Evolutionary conservation across 2,888 invertebrate genomes (phyloP).

Genomic region (Drosophila limbata): DNA sequence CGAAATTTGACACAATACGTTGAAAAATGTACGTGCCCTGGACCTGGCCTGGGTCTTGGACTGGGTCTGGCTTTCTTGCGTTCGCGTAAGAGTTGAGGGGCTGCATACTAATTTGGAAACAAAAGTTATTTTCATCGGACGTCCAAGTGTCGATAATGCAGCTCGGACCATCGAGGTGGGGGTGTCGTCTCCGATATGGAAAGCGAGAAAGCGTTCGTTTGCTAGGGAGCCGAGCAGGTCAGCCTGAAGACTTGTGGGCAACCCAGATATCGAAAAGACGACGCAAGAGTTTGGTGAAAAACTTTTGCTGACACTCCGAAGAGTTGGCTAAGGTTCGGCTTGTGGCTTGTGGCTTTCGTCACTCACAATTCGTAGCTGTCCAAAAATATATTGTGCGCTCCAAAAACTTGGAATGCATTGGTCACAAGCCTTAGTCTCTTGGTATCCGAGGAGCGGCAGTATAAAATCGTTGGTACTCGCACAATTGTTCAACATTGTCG

Average conservation of each 20-base stretch:
- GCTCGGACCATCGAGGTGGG: slow-evolving; percentile 37
- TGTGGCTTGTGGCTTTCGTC: slow-evolving; percentile 70
- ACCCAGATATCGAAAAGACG: slow-evolving; percentile 70
- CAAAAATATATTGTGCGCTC: slow-evolving; percentile 73
- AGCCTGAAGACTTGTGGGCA: slow-evolving; percentile 36
- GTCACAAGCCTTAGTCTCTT: background rate
- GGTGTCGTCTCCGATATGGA: slow-evolving; percentile 60
- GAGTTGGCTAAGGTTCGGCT: slow-evolving; percentile 58
- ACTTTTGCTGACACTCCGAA: slow-evolving; percentile 62
- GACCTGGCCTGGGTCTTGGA: slow-evolving; percentile 23
- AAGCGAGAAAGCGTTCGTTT: slow-evolving; percentile 75
- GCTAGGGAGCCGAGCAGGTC: slow-evolving; percentile 17
- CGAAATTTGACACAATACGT: slow-evolving; percentile 80
- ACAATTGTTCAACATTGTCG: slow-evolving; percentile 85
- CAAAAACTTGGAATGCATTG: slow-evolving; percentile 58
- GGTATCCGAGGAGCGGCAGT: slow-evolving; percentile 85
- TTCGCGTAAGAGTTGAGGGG: slow-evolving; percentile 72
- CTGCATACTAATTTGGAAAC: slow-evolving; percentile 72
- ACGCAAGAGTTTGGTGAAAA: slow-evolving; percentile 70
- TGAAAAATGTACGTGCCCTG: slow-evolving; percentile 74
- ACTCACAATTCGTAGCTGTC: slow-evolving; percentile 67
- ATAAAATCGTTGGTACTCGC: slow-evolving; percentile 85
- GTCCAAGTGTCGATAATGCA: slow-evolving; percentile 60
- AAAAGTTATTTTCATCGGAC: slow-evolving; percentile 74
- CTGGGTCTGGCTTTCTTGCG: slow-evolving; percentile 67